phyloP scores from a whole-genome alignment of 2,888 invertebrate species.

The Incurvaria masculella region DNA sequence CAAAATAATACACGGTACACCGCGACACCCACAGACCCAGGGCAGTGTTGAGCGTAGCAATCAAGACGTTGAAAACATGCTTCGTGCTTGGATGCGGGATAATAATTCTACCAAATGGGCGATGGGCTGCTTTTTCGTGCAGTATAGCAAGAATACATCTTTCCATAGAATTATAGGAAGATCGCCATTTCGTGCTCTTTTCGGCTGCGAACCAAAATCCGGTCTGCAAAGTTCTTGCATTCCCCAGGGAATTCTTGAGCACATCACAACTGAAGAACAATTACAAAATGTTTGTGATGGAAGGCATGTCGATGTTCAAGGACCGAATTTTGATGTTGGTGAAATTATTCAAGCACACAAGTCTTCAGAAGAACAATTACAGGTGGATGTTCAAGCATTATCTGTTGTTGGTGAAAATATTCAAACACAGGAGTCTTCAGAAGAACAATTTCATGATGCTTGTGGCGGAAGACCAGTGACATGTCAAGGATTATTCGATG shows the following conservation, averaged over 20 bases:
- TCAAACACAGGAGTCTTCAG: too few relatives aligned
- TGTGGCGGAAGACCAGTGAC: too few relatives aligned
- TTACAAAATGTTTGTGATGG: constrained; percentile 7
- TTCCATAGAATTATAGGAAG: constrained; percentile 17
- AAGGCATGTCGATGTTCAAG: too few relatives aligned
- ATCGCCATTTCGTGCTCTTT: constrained; percentile 18
- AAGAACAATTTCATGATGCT: too few relatives aligned
- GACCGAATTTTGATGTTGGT: too few relatives aligned
- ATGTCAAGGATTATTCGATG: too few relatives aligned
- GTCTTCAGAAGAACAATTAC: too few relatives aligned
- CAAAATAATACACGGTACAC: constrained; percentile 13
- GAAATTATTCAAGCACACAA: too few relatives aligned
- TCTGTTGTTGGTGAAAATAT: too few relatives aligned
- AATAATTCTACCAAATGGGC: constrained; percentile 21
- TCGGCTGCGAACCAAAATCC: constrained; percentile 18
- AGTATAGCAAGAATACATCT: constrained; percentile 18
- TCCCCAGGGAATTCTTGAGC: constrained; percentile 5
- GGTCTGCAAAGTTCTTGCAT: constrained; percentile 12
- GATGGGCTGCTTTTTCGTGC: constrained; percentile 19
- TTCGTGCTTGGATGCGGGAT: constrained; percentile 20
- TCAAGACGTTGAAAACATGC: constrained; percentile 24
- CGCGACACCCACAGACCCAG: constrained; percentile 14
- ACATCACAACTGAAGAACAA: constrained; percentile 8
- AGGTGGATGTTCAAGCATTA: too few relatives aligned
- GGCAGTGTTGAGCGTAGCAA: constrained; percentile 16